Evolutionary conservation across 1,140 invertebrate species (phyloP).

Genomic region (Homalodisca vitripennis): DNA sequence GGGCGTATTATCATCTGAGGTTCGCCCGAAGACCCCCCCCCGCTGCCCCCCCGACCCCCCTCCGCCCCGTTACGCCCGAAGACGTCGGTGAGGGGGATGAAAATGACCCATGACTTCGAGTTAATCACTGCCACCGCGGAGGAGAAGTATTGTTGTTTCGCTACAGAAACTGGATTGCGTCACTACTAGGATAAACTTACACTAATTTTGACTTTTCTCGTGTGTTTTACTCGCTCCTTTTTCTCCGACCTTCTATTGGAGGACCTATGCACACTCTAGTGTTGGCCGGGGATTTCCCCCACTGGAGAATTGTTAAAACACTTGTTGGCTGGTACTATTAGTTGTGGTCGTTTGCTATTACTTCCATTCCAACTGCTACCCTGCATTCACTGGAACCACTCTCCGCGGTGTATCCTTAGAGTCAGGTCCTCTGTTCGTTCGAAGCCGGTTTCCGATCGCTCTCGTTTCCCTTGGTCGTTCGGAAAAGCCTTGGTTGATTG

Average conservation of each 20-base stretch:
- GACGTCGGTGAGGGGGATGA: slow-evolving; percentile 41
- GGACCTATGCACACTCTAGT: slow-evolving; percentile 47
- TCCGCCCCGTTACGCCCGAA: no score
- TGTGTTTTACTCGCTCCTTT: slow-evolving; percentile 50
- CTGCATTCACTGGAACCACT: slow-evolving; percentile 58
- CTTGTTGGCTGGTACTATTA: slow-evolving; percentile 38
- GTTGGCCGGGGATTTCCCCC: slow-evolving; percentile 29
- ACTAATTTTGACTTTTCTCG: slow-evolving; percentile 77
- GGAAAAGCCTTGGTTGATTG: slow-evolving; percentile 89
- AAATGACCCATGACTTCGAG: slow-evolving; percentile 35
- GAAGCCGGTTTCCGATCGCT: slow-evolving; percentile 63
- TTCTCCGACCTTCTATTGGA: slow-evolving; percentile 47
- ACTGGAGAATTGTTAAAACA: slow-evolving; percentile 39
- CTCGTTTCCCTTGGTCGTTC: slow-evolving; percentile 79
- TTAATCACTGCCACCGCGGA: slow-evolving; percentile 27
- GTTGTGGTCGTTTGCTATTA: slow-evolving; percentile 34
- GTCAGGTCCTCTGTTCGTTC: slow-evolving; percentile 88
- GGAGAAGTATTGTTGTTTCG: slow-evolving; percentile 45
- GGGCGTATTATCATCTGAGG: no score
- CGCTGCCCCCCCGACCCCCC: no score
- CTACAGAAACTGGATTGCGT: slow-evolving; percentile 61
- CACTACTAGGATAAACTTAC: slow-evolving; percentile 78
- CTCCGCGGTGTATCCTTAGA: slow-evolving; percentile 85
- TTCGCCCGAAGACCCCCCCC: no score
- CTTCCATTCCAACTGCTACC: slow-evolving; percentile 60